Base-by-base conservation (phyloP, 2,888 invertebrate genomes). In the Ditula angustiorana region DNA sequence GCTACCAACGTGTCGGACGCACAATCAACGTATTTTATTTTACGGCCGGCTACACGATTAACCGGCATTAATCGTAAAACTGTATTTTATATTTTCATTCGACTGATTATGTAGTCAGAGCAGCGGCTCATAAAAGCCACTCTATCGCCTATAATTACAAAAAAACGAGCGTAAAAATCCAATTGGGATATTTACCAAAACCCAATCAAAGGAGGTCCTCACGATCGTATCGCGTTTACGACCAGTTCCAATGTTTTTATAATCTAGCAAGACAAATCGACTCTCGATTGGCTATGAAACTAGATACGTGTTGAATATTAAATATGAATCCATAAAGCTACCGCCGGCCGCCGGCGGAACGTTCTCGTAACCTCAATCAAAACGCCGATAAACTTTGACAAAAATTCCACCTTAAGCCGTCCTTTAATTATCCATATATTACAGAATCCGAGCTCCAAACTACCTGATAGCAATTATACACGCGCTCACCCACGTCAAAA, bases 371-470 rank as follows among this genome's bases (percentile, higher is more conserved):
- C 90, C 92, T 92, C 91, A 90, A 92, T 92, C 92, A 92, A 87
- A 92, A 90, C 74, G 85, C 82, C 88, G 83, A 92, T 92, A 92
- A 89, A 92, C 80, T 89, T 91, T 92, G 92, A 90, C 92, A 92
- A 92, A 90, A 91, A 92, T 90, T 92, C 90, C 88, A 88, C 84
- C 82, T 87, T 91, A 92, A 90, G 88, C 89, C 88, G 87, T 86
- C 86, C 87, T 91, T 91, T 92, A 90, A 92, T 92, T 91, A 91
- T 91, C 89, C 88, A 92, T 92, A 92, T 90, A 90, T 92, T 91
- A 90, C 88, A 83, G 79, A 84, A 85, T 83, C 83, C 83, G 76
- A 83, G 74, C 75, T 77, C 81, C 69, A 85, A 87, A 90, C 92
- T 92, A 92, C 92, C 92, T 92, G 92, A 86, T 84, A 82, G 85